Base-by-base conservation (phyloP, 2,113 vertebrate species). In the Poeciliopsis turrubarensis region DNA sequence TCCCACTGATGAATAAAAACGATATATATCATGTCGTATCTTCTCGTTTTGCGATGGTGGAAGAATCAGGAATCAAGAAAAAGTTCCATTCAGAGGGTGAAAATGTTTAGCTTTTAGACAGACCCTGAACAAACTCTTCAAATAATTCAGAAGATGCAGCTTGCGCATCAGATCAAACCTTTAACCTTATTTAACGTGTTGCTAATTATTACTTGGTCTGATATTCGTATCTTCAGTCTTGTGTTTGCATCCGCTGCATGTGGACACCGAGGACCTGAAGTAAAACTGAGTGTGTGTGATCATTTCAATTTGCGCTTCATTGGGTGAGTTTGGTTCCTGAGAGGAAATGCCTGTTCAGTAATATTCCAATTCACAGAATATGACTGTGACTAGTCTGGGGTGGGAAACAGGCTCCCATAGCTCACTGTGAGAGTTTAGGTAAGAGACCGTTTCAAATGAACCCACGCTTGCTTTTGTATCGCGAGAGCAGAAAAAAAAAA, bases 401-500 rank as follows among this genome's bases (percentile, higher is more conserved):
- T 34, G 10, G 10, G 29, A 29, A 29, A 41, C 14, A 7, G 5
- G 47, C 22, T 54, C n/a, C 51, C 9, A 25, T n/a, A 25, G 22
- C 51, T 54, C 51, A 54, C 9, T 60, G 64, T 0, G 63, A 17
- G 1, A 17, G 41, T 44, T 44, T 5, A 41, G 14, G 12, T 44
- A 47, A 67, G 41, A 27, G 77, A 29, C 26, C 27, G 74, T 34
- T 71, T 69, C 29, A 70, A 75, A 31, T 66, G 61, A 78, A 26
- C 77, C 75, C 72, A 37, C 51, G 68, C 86, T 57, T 57, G 5
- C 82, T 89, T 86, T 87, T 89, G 78, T 94, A 93, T 94, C 92
- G 93, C 90, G 90, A 93, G 94, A 93, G 41, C 88, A 86, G 78
- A 54, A 10, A 10, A 29, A 39, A 25, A 39, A 39, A 12, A 39